Base-by-base conservation (phyloP, 2,797 vertebrate genomes). In the Balearica regulorum region DNA sequence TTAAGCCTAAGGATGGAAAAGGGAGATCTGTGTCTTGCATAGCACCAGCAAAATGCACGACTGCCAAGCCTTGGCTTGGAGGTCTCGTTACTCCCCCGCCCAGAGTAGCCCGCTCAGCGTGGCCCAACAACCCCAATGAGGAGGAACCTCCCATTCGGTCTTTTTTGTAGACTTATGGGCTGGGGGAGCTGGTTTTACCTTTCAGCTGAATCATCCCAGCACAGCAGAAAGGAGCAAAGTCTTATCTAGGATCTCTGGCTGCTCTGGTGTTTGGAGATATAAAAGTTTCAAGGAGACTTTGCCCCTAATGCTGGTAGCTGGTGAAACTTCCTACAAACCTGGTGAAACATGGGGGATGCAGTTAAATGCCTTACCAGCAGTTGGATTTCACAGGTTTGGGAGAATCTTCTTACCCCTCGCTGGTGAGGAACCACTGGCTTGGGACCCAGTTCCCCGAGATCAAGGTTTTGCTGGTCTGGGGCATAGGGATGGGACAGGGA, bases 241-340 rank as follows among this genome's bases (percentile, higher is more conserved):
- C 29, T 26, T 13, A 16, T 76, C 41, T 35, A 9, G 31, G 43
- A n/a, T 7, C 75, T 64, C 64, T 18, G 29, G 58, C 21, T 57
- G 58, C 3, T 0, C 41, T 4, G 12, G 16, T 11, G 10, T 60
- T 39, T 54, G 28, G 11, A 71, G 8, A 31, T 9, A 13, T 0
- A 21, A 31, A 41, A 43, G 35, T 37, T 61, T 66, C 17, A 19
- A 62, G 39, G 55, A 64, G 22, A 33, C 66, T 66, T 80, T 76
- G 69, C 7, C 54, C 37, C 33, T 60, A 53, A n/a, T 16, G 51
- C 19, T 18, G 1, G 73, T 18, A 71, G 12, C 26, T 76, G 11
- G 3, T 51, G 31, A 62, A 77, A 82, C n/a, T 37, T 72, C 16
- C 35, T 68, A 31, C 48, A 48, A 62, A 77, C 14, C 8, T 13